These are phyloP conservation scores for Amphiprion percula DNA, from an alignment of 2,113 vertebrate genomes.

Conservation along the genomic window DNA sequence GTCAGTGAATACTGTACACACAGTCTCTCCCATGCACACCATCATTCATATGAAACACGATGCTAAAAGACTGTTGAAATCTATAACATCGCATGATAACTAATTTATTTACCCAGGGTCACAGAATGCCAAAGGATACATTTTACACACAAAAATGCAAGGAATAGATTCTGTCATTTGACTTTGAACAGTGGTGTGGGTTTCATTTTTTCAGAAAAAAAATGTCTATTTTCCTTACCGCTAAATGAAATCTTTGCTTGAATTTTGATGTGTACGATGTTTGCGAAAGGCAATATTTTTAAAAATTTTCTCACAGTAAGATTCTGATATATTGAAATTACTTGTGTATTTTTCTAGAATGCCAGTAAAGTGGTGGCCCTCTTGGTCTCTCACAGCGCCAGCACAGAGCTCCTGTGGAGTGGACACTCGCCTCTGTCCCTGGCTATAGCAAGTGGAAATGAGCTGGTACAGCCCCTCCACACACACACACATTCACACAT, in stretches of 20 bases:
- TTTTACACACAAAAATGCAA: no score
- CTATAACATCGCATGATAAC: no score
- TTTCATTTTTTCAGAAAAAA: no score
- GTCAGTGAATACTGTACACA: slow-evolving; percentile 27
- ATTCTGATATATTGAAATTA: not conserved
- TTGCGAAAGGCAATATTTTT: no score
- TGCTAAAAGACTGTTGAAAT: not conserved
- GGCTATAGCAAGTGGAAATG: slow-evolving; percentile 89
- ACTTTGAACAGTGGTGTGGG: no score
- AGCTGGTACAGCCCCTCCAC: slow-evolving; percentile 78
- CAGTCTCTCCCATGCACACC: not conserved
- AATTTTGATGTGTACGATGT: no score
- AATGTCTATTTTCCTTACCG: no score
- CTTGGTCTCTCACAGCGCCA: slow-evolving; percentile 86
- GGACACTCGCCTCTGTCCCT: slow-evolving; percentile 92
- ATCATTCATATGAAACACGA: not conserved
- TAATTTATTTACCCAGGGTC: not conserved
- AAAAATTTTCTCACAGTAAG: not conserved
- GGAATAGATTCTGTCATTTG: no score
- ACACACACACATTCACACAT: slow-evolving; percentile 17
- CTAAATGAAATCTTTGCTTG: no score
- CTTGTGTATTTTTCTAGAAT: slow-evolving; percentile 69
- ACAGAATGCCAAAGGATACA: not conserved
- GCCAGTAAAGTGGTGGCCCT: slow-evolving; percentile 83
- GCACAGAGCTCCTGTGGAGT: slow-evolving; percentile 87